Evolutionary conservation across 1,140 invertebrate species (phyloP).

Genomic region (Maconellicoccus hirsutus): DNA sequence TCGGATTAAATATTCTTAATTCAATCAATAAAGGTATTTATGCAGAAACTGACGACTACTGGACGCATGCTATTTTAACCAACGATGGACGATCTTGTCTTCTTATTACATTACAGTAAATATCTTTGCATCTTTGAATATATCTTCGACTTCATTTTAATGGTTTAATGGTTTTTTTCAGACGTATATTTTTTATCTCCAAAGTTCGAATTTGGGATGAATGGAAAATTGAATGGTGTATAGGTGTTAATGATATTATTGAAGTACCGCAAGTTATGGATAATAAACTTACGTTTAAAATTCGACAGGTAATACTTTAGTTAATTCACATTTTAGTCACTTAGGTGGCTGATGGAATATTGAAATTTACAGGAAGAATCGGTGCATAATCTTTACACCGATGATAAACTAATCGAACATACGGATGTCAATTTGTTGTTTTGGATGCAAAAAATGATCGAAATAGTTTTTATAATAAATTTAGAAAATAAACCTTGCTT

Average conservation of each 20-base stretch:
- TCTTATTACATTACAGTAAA: slow-evolving; percentile 52
- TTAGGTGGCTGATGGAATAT: neutral
- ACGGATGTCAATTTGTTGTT: slow-evolving; percentile 25
- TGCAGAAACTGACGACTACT: slow-evolving; percentile 53
- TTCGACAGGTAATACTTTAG: slow-evolving; percentile 50
- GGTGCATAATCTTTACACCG: neutral
- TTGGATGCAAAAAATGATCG: slow-evolving; percentile 59
- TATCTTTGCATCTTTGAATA: slow-evolving; percentile 31
- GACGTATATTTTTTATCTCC: slow-evolving; percentile 60
- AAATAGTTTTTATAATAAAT: slow-evolving; percentile 55
- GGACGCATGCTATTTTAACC: slow-evolving; percentile 54
- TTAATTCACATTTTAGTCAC: neutral
- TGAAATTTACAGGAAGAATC: neutral
- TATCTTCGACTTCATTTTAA: slow-evolving; percentile 6
- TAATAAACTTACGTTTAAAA: slow-evolving; percentile 54
- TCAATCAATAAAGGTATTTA: slow-evolving; percentile 50
- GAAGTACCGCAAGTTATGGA: slow-evolving; percentile 50
- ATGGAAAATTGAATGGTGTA: slow-evolving; percentile 65
- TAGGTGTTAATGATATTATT: slow-evolving; percentile 59
- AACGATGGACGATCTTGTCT: slow-evolving; percentile 40
- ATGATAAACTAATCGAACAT: neutral
- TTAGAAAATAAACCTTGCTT: slow-evolving; percentile 46
- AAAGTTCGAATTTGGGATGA: slow-evolving; percentile 55
- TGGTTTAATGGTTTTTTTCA: slow-evolving; percentile 34
- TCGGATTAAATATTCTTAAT: slow-evolving; percentile 47